Evolutionary conservation across 1,140 invertebrate genomes (phyloP), one percentile per base, ranked within the genome.

Genomic region (Muscidifurax raptorellus): DNA sequence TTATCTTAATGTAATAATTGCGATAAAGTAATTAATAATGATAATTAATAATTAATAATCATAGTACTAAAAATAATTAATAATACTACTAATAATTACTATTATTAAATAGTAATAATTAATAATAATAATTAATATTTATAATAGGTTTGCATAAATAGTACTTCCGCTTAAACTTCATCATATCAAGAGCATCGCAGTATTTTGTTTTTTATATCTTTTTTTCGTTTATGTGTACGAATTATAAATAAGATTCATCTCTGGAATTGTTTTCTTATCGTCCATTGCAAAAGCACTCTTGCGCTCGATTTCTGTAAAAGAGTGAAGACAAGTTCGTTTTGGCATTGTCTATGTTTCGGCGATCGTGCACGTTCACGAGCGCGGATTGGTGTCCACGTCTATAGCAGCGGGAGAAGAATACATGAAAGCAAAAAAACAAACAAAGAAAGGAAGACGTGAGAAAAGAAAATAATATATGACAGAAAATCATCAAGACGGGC

Each of bases 241-340:
- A 87, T 89, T 90, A 89, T 88, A 91, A 90, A 92, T 90, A 86
- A 90, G 76, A 86, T 88, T 88, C 85, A 88, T 87, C 69, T 90
- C 87, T 85, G 86, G 84, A 88, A 90, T 89, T 89, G 87, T 88
- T 89, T 89, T 89, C 80, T 89, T 89, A 89, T 91, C 87, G 80
- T 90, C 87, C 36, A 80, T 76, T 83, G 87, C 88, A 87, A 90
- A 91, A 90, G 88, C 86, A 84, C 79, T 91, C 89, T 91, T 90
- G 87, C 89, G 83, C 88, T 90, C 87, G 86, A 89, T 90, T 90
- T 90, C 90, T 91, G 89, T 87, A 88, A 89, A 89, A 89, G 84
- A 84, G 74, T 88, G 88, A 88, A 87, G 87, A 88, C 79, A 85
- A 86, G 83, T 87, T 88, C 80, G 84, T 85, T 82, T 88, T 88